Evolutionary conservation across 2,888 invertebrate species (phyloP).

Genomic region (Xylophagus ater): DNA sequence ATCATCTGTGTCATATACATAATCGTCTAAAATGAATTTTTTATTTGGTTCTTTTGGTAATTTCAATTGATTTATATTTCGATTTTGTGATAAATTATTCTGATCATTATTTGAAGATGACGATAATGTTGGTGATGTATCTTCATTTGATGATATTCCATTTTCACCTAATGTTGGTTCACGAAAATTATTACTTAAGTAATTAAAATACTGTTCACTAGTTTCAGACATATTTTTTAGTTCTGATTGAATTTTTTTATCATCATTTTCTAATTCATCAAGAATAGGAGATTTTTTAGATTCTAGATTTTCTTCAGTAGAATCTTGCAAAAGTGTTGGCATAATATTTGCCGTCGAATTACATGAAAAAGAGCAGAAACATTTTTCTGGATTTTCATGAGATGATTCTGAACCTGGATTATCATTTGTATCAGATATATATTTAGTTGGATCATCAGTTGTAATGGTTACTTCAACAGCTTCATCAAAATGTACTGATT

Average conservation of each 20-base stretch:
- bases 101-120: background rate
- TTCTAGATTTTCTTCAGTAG: slow-evolving; percentile 3
- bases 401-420: background rate
- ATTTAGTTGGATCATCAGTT: background rate
- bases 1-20: too few relatives aligned
- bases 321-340: background rate
- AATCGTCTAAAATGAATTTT: too few relatives aligned
- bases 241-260: slow-evolving; percentile 4
- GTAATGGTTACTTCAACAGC: slow-evolving; percentile 24
- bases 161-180: background rate
- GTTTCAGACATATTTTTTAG: slow-evolving; percentile 3
- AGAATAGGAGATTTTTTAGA: too few relatives aligned
- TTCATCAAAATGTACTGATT: slow-evolving; percentile 34
- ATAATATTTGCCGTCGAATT: background rate
- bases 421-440: too few relatives aligned
- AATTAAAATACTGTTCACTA: slow-evolving; percentile 7
- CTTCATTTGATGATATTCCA: too few relatives aligned
- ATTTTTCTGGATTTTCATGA: slow-evolving; percentile 33
- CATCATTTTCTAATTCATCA: slow-evolving; percentile 7
- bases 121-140: background rate
- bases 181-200: background rate
- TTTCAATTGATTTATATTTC: too few relatives aligned
- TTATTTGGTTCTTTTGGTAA: too few relatives aligned
- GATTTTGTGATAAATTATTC: too few relatives aligned
- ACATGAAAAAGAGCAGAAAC: slow-evolving; percentile 17